A percentile compares a stretch with the other conserved stretches of the same genome.
Evolutionary conservation across 2,113 vertebrate species (phyloP).

Genomic region (Dinomys branickii): DNA sequence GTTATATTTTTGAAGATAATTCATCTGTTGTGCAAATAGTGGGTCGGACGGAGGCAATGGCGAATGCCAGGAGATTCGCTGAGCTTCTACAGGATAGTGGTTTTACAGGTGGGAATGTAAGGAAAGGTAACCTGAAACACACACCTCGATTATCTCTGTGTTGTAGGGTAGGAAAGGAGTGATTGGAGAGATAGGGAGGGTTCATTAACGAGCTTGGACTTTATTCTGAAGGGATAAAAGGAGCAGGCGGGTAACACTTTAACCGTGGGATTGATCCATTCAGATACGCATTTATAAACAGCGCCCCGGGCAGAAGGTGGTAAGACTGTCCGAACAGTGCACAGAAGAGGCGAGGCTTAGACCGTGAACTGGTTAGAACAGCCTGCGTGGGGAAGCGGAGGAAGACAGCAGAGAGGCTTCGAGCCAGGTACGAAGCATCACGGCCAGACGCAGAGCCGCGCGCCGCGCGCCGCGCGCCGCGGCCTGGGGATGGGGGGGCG

Average conservation of each 20-base stretch:
- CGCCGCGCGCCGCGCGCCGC: background rate
- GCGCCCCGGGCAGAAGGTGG: background rate
- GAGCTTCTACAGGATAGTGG: background rate
- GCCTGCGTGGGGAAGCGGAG: background rate
- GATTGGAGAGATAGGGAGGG: background rate
- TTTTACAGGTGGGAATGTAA: background rate
- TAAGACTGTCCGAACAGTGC: background rate
- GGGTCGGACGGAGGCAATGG: background rate
- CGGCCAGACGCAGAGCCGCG: background rate
- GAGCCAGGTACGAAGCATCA: background rate
- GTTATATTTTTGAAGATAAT: constrained; percentile 7
- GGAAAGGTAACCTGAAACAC: background rate
- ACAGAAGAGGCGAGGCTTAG: background rate
- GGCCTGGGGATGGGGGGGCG: background rate
- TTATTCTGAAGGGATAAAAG: constrained; percentile 41
- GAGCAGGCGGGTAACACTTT: constrained; percentile 11
- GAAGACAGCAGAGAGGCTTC: background rate
- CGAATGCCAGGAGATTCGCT: background rate
- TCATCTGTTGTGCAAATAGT: background rate
- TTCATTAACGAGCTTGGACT: constrained; percentile 15
- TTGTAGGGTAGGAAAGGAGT: background rate
- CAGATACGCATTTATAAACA: constrained; percentile 15
- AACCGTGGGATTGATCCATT: background rate
- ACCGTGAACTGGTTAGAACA: background rate
- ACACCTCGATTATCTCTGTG: background rate